These are phyloP conservation scores for Hirtodrosophila duncani DNA, from an alignment of 2,888 invertebrate species.

Conservation along the genomic window DNA sequence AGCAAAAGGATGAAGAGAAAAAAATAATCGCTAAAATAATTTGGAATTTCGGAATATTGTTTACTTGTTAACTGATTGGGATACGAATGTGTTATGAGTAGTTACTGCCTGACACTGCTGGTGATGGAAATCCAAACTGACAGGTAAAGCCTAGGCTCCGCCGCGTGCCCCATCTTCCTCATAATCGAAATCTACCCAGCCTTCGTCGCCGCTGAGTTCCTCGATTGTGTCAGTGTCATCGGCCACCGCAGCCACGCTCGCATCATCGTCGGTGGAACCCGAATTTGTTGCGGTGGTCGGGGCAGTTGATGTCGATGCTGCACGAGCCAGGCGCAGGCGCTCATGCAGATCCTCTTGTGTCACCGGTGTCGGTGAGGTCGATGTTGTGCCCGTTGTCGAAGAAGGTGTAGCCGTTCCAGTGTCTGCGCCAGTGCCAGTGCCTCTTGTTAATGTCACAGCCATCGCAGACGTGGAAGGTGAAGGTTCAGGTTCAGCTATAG, in stretches of 20 bases:
- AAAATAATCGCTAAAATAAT: no score
- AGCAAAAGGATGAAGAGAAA: no score
- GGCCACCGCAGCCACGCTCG: constrained; percentile 50
- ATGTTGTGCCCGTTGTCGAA: constrained; percentile 6
- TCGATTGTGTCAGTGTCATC: constrained; percentile 57
- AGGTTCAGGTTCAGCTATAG: no score
- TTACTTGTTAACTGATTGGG: no score
- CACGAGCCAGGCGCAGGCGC: constrained; percentile 13
- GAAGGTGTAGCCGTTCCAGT: constrained; percentile 9
- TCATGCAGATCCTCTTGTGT: constrained; percentile 35
- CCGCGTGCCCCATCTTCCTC: constrained; percentile 50
- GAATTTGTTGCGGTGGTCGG: constrained; percentile 31
- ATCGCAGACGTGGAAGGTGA: no score
- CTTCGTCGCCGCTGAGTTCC: constrained; percentile 57
- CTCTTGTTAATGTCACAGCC: constrained; percentile 12
- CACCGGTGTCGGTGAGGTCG: constrained; percentile 38
- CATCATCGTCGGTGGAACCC: constrained; percentile 55
- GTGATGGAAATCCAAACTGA: background rate
- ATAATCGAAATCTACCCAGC: constrained; percentile 56
- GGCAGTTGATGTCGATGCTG: constrained; percentile 25
- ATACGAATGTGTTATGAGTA: constrained; percentile 1
- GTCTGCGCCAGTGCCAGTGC: constrained; percentile 15
- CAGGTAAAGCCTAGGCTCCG: constrained; percentile 13
- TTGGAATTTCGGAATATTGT: no score
- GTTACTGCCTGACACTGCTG: no score